Conservation (phyloP, 1,140 invertebrate species). For the Bombyx mandarina region DNA sequence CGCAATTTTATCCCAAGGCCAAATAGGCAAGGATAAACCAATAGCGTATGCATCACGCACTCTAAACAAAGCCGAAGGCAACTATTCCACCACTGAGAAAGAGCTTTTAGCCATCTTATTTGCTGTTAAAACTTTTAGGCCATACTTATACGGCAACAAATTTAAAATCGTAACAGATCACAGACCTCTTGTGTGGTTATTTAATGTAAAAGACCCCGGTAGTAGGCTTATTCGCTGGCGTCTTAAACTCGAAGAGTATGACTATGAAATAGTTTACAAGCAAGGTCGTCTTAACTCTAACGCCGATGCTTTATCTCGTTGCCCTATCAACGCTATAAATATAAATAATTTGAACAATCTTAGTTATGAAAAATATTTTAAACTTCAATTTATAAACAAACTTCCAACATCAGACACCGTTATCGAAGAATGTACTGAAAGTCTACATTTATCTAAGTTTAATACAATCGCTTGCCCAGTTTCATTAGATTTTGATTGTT, state of each 20-base stretch:
- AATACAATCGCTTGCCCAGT: constrained; percentile 16
- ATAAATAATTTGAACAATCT: constrained; percentile 13
- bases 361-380: constrained; percentile 21
- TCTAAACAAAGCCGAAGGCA: constrained; percentile 34
- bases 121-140: constrained; percentile 53
- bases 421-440: constrained; percentile 17
- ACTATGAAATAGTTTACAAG: constrained; percentile 59
- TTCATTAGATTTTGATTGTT: constrained; percentile 22
- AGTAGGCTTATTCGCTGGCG: constrained; percentile 67
- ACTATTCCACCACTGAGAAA: constrained; percentile 35
- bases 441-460: constrained; percentile 14
- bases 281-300: constrained; percentile 43
- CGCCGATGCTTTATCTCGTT: constrained; percentile 47
- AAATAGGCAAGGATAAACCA: constrained; percentile 36
- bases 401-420: constrained; percentile 9
- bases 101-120: constrained; percentile 71
- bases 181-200: constrained; percentile 62
- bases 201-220: constrained; percentile 56
- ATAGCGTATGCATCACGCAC: constrained; percentile 46
- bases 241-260: constrained; percentile 59
- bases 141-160: constrained; percentile 41
- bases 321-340: constrained; percentile 17
- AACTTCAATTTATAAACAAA: constrained; percentile 17
- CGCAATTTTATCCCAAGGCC: constrained; percentile 23
- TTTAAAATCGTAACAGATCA: constrained; percentile 64